A percentile compares a stretch with the other conserved stretches of the same genome.
Conservation (phyloP, 2,888 invertebrate genomes). For the Rhorus exstirpatorius region DNA sequence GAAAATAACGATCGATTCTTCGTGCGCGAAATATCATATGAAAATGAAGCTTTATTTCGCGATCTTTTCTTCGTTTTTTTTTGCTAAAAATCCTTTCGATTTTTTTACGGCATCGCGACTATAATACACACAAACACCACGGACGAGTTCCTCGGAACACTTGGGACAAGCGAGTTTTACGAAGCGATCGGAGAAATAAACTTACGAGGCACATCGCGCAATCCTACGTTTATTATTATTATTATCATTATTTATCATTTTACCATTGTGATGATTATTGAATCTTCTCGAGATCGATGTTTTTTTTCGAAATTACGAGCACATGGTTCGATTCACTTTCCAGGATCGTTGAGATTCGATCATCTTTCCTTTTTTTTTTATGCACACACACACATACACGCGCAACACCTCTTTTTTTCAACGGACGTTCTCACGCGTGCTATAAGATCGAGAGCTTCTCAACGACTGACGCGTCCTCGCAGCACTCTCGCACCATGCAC, state of each 20-base stretch:
- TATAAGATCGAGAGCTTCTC: constrained; percentile 29
- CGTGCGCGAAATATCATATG: neutral
- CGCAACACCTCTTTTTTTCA: constrained; percentile 26
- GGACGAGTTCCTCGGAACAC: neutral
- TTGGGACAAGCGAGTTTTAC: constrained; percentile 10
- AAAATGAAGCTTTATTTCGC: constrained; percentile 33
- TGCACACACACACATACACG: constrained; percentile 10
- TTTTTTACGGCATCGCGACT: constrained; percentile 13
- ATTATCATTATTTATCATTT: constrained; percentile 4
- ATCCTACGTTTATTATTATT: constrained; percentile 21
- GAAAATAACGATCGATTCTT: neutral
- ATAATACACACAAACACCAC: neutral
- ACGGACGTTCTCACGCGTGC: constrained; percentile 19
- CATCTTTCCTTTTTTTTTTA: constrained; percentile 22
- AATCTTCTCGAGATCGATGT: neutral
- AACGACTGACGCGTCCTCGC: constrained; percentile 43
- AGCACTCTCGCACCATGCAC: constrained; percentile 23
- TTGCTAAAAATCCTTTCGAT: constrained; percentile 33
- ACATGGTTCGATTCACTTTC: constrained; percentile 53
- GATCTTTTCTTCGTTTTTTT: too few species aligned
- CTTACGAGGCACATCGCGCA: constrained; percentile 31
- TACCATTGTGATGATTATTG: neutral
- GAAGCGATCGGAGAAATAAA: neutral
- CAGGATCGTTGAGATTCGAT: constrained; percentile 18
- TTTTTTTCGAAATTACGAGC: constrained; percentile 1